Conservation (phyloP, 2,797 vertebrate genomes). For the Sebastes nivosus region DNA sequence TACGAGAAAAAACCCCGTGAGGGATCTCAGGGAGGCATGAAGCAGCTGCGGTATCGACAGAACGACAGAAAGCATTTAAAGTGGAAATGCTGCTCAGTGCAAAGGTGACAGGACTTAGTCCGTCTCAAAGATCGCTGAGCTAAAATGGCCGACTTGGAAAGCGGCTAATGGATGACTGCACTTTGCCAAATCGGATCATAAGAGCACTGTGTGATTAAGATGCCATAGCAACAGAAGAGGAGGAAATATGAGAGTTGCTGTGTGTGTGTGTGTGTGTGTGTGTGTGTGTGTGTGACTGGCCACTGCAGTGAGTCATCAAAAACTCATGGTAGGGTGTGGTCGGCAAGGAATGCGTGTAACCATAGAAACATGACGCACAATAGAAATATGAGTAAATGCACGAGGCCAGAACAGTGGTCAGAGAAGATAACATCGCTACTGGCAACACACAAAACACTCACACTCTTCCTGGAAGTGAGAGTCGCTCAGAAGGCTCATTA, state of each 20-base stretch:
- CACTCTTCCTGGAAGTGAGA: slow-evolving; percentile 49
- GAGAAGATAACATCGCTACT: slow-evolving; percentile 34
- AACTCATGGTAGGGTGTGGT: slow-evolving; percentile 51
- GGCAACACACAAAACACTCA: slow-evolving; percentile 58
- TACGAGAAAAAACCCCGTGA: neutral
- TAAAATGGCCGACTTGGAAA: slow-evolving; percentile 34
- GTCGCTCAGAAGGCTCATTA: neutral
- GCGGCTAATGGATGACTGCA: slow-evolving; percentile 1
- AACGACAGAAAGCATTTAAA: neutral
- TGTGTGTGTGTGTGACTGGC: neutral
- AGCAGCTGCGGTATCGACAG: neutral
- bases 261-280: neutral
- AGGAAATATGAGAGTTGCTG: slow-evolving; percentile 3
- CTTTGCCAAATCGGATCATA: slow-evolving; percentile 35
- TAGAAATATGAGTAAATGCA: slow-evolving; percentile 55
- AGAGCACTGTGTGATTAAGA: slow-evolving; percentile 42
- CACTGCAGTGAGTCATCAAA: slow-evolving; percentile 62
- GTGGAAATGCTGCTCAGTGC: neutral
- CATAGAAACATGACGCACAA: slow-evolving; percentile 56
- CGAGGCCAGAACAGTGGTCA: slow-evolving; percentile 50
- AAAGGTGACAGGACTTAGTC: neutral
- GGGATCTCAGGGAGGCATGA: neutral
- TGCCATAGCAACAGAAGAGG: neutral
- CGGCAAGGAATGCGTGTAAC: slow-evolving; percentile 47
- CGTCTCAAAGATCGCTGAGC: neutral